These are phyloP conservation scores for Menidia menidia DNA, from an alignment of 2,797 vertebrate species.

Conservation along the genomic window DNA sequence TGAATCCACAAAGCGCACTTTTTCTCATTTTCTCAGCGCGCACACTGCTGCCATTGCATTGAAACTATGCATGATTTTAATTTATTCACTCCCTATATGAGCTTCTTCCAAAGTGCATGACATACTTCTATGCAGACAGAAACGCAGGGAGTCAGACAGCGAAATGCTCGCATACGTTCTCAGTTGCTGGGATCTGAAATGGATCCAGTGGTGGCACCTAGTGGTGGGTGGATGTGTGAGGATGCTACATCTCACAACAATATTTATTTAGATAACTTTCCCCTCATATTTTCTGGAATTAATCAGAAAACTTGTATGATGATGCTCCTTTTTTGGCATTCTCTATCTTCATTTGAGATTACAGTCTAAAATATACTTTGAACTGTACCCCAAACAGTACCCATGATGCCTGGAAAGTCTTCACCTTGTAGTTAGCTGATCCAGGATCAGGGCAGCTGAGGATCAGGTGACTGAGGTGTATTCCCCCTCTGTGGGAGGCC, in stretches of 20 bases:
- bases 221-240: slow-evolving; percentile 54
- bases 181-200: slow-evolving; percentile 19
- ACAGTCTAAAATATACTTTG: neutral
- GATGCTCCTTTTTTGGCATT: neutral
- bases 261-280: neutral
- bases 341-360: neutral
- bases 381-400: neutral
- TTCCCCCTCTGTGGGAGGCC: slow-evolving; percentile 71
- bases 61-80: slow-evolving; percentile 1
- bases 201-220: slow-evolving; percentile 75
- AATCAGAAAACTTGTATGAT: neutral
- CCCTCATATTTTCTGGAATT: neutral
- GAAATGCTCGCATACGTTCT: slow-evolving; percentile 1
- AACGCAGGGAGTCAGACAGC: neutral
- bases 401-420: neutral
- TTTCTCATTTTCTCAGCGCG: neutral
- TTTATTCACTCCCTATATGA: neutral
- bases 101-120: neutral
- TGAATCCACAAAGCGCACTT: slow-evolving; percentile 28
- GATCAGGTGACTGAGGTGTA: slow-evolving; percentile 78
- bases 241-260: slow-evolving; percentile 19
- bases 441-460: slow-evolving; percentile 52
- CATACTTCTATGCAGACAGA: neutral
- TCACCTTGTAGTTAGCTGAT: slow-evolving; percentile 43
- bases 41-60: neutral